phyloP scores from a whole-genome alignment of 2,888 invertebrate genomes.

The Invenusta paracnida region DNA sequence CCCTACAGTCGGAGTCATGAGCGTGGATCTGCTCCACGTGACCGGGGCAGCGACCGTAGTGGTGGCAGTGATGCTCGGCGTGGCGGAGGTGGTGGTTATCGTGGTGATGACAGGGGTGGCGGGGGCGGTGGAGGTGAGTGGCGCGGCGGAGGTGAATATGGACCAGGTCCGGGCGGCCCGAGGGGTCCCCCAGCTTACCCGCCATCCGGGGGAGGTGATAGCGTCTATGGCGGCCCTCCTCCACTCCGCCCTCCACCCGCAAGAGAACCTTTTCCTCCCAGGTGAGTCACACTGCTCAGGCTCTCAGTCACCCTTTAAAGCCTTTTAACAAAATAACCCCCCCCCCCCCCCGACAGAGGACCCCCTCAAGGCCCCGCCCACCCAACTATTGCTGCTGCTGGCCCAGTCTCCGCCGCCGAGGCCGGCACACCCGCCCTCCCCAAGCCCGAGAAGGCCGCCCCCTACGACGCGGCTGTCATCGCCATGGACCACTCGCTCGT shows the following conservation, averaged over 20 bases:
- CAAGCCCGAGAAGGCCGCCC: neutral
- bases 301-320: no score
- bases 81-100: neutral
- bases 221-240: no score
- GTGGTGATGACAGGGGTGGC: no score
- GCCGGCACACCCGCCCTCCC: no score
- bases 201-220: neutral
- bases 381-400: no score
- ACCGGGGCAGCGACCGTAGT: neutral
- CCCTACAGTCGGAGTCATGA: constrained; percentile 1
- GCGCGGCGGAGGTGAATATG: neutral
- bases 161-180: neutral
- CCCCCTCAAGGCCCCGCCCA: no score
- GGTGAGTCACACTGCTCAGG: no score
- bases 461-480: constrained; percentile 33
- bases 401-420: no score
- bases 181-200: neutral
- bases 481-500: constrained; percentile 21
- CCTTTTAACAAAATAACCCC: no score
- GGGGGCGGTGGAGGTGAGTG: neutral
- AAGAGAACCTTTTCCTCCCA: neutral
- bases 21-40: neutral
- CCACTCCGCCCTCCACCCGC: no score
- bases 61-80: no score
- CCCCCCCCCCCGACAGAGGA: neutral